Evolutionary conservation across 2,888 invertebrate species (phyloP).

Genomic region (Protula sp.): DNA sequence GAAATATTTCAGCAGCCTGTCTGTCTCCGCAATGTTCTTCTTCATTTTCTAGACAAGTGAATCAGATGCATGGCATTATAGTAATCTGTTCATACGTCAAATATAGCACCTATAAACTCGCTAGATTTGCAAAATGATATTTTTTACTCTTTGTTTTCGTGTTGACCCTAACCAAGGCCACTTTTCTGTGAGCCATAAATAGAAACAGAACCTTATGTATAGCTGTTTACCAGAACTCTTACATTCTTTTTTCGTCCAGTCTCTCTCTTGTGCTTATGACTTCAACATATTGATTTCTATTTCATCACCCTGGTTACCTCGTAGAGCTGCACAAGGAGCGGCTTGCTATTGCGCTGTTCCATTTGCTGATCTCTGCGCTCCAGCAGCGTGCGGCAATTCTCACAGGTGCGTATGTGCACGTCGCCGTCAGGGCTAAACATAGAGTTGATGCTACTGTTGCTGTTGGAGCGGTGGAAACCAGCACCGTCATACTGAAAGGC

Average conservation of each 20-base stretch:
- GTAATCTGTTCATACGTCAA: no score
- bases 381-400: slow-evolving; percentile 60
- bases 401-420: slow-evolving; percentile 54
- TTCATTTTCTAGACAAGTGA: slow-evolving; percentile 60
- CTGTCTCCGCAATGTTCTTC: slow-evolving; percentile 70
- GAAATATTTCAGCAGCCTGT: slow-evolving; percentile 58
- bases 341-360: slow-evolving; percentile 69
- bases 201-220: no score
- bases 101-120: no score
- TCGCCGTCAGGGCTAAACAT: slow-evolving; percentile 63
- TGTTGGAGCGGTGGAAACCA: slow-evolving; percentile 52
- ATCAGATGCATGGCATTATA: not conserved
- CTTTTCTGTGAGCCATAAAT: no score
- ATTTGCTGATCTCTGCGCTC: slow-evolving; percentile 74
- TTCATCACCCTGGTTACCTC: slow-evolving; percentile 55
- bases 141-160: no score
- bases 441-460: slow-evolving; percentile 59
- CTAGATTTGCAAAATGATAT: no score
- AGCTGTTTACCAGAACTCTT: no score
- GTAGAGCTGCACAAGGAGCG: slow-evolving; percentile 69
- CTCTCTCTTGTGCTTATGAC: no score
- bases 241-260: no score
- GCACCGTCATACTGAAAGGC: slow-evolving; percentile 45
- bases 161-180: no score
- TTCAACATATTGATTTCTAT: no score